Conservation (phyloP, 1,140 invertebrate genomes). For the Trichonephila clavipes region DNA sequence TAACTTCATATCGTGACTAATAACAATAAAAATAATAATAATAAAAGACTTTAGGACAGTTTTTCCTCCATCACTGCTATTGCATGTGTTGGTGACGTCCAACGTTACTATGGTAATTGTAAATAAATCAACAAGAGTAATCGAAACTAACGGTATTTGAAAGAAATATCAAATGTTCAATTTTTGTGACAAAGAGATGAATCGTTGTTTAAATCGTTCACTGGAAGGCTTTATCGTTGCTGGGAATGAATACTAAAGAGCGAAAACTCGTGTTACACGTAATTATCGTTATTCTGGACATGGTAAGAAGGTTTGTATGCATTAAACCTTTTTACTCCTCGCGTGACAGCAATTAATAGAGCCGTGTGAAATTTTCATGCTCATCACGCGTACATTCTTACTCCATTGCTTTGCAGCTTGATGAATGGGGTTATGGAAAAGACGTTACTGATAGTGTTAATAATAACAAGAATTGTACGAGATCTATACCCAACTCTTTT, state of each 20-base stretch:
- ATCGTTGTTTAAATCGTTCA: constrained; percentile 16
- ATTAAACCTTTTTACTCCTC: neutral
- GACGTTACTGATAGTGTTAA: too few relatives aligned
- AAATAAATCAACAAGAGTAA: constrained; percentile 55
- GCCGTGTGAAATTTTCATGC: neutral
- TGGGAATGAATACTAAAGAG: neutral
- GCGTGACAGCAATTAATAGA: neutral
- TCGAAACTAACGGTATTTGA: neutral
- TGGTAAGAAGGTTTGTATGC: neutral
- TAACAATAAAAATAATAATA: neutral
- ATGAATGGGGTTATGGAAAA: neutral
- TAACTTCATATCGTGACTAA: neutral
- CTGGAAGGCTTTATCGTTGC: neutral
- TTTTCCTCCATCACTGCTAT: neutral
- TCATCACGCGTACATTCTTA: neutral
- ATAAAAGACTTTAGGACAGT: neutral
- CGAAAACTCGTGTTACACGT: neutral
- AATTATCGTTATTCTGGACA: neutral
- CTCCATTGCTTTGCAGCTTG: neutral
- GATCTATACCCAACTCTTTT: neutral
- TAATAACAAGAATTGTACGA: neutral
- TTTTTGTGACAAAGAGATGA: neutral
- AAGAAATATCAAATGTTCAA: constrained; percentile 14
- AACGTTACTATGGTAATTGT: constrained; percentile 21
- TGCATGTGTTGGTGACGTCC: neutral